A percentile compares a stretch with the other conserved stretches of the same genome.
Evolutionary conservation across 1,140 invertebrate species (phyloP).

Genomic region (Drosophila neocordata): DNA sequence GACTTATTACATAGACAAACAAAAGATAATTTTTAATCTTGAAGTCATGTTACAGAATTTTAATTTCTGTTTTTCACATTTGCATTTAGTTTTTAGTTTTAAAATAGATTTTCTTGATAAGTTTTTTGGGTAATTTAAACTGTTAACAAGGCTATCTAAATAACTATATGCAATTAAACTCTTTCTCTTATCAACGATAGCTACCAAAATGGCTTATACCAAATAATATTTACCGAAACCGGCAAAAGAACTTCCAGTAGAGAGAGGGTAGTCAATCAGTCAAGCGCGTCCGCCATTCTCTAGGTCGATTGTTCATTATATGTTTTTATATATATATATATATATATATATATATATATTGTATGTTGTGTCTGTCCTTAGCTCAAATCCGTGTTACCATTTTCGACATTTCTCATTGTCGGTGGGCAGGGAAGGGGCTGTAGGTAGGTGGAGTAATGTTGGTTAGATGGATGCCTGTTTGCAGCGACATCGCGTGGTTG

Average conservation of each 20-base stretch:
- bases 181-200: slow-evolving; percentile 21
- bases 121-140: too few species aligned
- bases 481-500: slow-evolving; percentile 70
- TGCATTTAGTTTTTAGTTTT: not conserved
- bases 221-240: not conserved
- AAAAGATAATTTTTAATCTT: not conserved
- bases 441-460: slow-evolving; percentile 16
- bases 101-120: slow-evolving; percentile 22
- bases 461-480: slow-evolving; percentile 25
- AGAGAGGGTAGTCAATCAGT: slow-evolving; percentile 7
- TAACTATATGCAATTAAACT: slow-evolving; percentile 31
- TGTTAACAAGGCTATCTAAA: slow-evolving; percentile 14
- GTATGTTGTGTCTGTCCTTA: slow-evolving; percentile 18
- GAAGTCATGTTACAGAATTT: not conserved
- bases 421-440: not conserved
- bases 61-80: not conserved
- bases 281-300: slow-evolving; percentile 36
- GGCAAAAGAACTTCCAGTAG: not conserved
- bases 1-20: not conserved
- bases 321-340: too few species aligned
- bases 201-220: slow-evolving; percentile 37
- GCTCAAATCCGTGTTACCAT: not conserved
- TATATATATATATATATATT: not conserved
- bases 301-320: slow-evolving; percentile 27
- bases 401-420: too few species aligned